Base-by-base conservation (phyloP, 2,113 vertebrate species). In the Brienomyrus longianalis region DNA sequence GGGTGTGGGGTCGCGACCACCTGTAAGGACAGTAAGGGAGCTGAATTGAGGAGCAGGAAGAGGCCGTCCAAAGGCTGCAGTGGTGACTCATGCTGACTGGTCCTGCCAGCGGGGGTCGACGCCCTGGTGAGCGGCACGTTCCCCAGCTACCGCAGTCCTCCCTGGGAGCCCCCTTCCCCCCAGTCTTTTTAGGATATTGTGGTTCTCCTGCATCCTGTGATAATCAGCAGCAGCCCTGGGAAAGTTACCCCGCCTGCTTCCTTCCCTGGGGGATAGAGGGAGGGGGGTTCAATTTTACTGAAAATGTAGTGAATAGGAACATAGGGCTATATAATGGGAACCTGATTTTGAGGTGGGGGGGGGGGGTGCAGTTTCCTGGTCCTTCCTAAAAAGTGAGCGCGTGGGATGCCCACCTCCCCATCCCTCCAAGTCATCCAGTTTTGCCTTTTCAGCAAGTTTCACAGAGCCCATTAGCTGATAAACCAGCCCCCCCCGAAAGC, bases 361-460 rank as follows among this genome's bases (percentile, higher is more conserved):
- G 9, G 35, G 13, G 31, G 21, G 27, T 50, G 51, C 50, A 80
- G 39, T 51, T 51, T 50, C 31, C 17, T 17, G 6, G 88, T 13
- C 1, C 8, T 13, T 52, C n/a, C 5, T 15, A 27, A 66, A 59
- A 23, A 47, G 54, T 70, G 45, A 15, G 39, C 9, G 6, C 19
- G 27, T 51, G 62, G 13, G 59, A n/a, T 74, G 43, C 13, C 21
- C 3, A 8, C 35, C 62, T 5, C 43, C 74, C n/a, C 17, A 21
- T 80, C 17, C 52, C 27, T 89, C 51, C 62, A 59, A 31, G 27
- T 17, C 13, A 21, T 84, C 47, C 7, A 27, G 45, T 87, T 89
- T 56, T 90, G 89, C 84, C 27, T 43, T 59, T 62, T 90, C 89
- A 86, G 84, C 84, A 50, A 84, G 89, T 89, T 77, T 19, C 45